These are phyloP conservation scores for Ameiurus melas DNA, from an alignment of 2,113 vertebrate species.

Conservation along the genomic window DNA sequence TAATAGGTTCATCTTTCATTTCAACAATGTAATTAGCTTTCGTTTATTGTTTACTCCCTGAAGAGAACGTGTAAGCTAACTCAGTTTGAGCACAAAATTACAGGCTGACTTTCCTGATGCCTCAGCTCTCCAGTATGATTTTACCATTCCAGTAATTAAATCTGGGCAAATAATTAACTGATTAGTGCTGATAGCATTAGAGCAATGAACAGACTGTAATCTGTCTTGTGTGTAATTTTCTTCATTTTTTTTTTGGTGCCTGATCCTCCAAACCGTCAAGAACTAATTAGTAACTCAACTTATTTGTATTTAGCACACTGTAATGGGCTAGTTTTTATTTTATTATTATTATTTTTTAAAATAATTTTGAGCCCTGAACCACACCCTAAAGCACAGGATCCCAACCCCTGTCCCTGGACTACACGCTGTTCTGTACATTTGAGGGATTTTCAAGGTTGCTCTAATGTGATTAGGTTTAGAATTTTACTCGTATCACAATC, in stretches of 20 bases:
- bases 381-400: background rate
- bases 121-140: constrained; percentile 1
- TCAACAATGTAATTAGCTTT: constrained; percentile 21
- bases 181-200: constrained; percentile 24
- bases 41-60: background rate
- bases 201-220: constrained; percentile 10
- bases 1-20: background rate
- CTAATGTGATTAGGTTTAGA: background rate
- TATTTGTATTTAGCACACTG: background rate
- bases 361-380: too few relatives aligned
- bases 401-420: background rate
- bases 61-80: constrained; percentile 4
- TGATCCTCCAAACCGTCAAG: background rate
- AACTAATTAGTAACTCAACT: background rate
- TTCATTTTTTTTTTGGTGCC: background rate
- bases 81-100: background rate
- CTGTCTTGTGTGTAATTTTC: constrained; percentile 10
- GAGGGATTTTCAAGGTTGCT: background rate
- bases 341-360: background rate
- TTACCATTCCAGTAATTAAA: constrained; percentile 20
- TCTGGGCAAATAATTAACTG: constrained; percentile 31
- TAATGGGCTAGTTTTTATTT: background rate
- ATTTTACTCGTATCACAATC: background rate
- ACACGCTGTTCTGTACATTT: background rate
- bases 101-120: background rate